Conservation (phyloP, 2,113 vertebrate species). For the Macaca nemestrina region DNA sequence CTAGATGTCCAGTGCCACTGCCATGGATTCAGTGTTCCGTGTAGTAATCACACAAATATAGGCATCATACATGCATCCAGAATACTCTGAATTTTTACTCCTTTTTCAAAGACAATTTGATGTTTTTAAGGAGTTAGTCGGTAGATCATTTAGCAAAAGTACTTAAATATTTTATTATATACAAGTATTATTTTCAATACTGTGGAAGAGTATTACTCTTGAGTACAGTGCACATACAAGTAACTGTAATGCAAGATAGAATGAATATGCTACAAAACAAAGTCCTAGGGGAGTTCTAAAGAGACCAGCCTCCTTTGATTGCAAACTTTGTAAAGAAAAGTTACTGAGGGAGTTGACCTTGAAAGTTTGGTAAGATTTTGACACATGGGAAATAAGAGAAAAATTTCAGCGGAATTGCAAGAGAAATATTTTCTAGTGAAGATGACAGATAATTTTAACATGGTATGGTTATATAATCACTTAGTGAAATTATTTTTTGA, state of each 20-base stretch:
- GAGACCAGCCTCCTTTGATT: background rate
- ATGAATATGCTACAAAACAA: background rate
- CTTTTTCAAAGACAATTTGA: background rate
- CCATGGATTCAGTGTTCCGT: background rate
- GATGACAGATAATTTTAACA: background rate
- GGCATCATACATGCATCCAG: background rate
- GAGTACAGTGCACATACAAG: background rate
- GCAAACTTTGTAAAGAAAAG: background rate
- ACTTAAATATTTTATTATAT: background rate
- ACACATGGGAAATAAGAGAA: background rate
- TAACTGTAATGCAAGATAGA: background rate
- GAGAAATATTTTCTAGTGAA: background rate
- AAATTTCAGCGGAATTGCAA: background rate
- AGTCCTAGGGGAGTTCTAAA: background rate
- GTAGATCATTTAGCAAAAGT: background rate
- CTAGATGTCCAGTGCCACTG: background rate
- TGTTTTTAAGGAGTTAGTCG: background rate
- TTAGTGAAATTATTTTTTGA: conserved; percentile 1
- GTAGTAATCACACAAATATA: background rate
- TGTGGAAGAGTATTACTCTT: background rate
- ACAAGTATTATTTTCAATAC: background rate
- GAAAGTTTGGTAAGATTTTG: conserved; percentile 25
- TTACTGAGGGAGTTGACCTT: background rate
- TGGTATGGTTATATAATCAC: background rate
- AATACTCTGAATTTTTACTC: background rate